Base-by-base conservation (phyloP, 53 echinoderm and acorn worm genomes). In the Henricia sp. region DNA sequence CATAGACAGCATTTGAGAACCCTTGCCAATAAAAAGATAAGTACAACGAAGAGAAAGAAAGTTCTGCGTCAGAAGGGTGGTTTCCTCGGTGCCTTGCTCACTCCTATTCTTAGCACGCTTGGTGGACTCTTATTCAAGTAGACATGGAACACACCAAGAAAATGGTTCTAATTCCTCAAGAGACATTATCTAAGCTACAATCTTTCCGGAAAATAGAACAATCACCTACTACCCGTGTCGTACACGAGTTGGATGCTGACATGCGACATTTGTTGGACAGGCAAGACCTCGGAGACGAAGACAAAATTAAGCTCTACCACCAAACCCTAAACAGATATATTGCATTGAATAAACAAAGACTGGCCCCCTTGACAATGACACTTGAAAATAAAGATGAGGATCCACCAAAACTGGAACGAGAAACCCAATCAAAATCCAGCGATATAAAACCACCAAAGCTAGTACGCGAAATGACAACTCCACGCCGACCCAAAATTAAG, bases 91-190 rank as follows among this genome's bases (percentile, higher is more conserved):
- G n/a, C n/a, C n/a, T n/a, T n/a, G n/a, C n/a, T n/a, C n/a, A n/a
- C n/a, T n/a, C n/a, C n/a, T n/a, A 25, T 82, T 1, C 26, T 83
- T n/a, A 67, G 68, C 3, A 54, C 83, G 2, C 52, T 83, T 0
- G 82, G 68, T 6, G 68, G 83, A 3, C 34, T 68, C 0, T 68
- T 83, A 6, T 68, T 83, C 4, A 83, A 83, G 54, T 83, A 66
- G 52, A 54, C 17, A 87, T 91, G 91, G 75, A 91, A 9, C 64
- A 76, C 27, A 48, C n/a, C n/a, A n/a, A n/a, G n/a, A n/a, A n/a
- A n/a, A n/a, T n/a, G n/a, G n/a, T n/a, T n/a, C n/a, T n/a, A 0
- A 89, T 94, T 13, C 90, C 90, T 3, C 70, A 88, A 4, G 85
- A 88, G 14, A 53, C 91, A n/a, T 70, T 83, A 0, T 28, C 74